These are phyloP conservation scores for Drosophila engyochracea DNA, from an alignment of 2,888 invertebrate species.

Conservation along the genomic window DNA sequence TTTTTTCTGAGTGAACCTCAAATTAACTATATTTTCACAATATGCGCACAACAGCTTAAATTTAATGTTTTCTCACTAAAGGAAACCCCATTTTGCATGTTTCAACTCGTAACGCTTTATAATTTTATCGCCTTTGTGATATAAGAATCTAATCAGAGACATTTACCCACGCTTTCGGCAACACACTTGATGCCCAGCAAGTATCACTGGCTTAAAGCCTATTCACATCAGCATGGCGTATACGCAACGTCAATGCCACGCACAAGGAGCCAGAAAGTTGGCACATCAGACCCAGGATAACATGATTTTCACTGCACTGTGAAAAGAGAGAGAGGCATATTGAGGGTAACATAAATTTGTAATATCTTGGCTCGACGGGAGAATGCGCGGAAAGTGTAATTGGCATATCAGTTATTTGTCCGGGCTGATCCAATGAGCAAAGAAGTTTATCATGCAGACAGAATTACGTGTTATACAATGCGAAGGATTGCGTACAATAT, in stretches of 20 bases:
- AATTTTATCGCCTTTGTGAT: neutral
- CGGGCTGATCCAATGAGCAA: neutral
- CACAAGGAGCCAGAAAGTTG: neutral
- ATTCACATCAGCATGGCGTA: conserved; percentile 29
- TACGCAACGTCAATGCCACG: conserved; percentile 36
- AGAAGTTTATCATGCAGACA: conserved; percentile 1
- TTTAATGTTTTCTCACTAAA: neutral
- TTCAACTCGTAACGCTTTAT: neutral
- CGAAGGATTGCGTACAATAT: conserved; percentile 30
- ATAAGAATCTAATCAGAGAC: conserved; percentile 6
- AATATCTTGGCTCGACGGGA: conserved; percentile 35
- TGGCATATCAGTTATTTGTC: conserved; percentile 48
- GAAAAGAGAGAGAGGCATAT: neutral
- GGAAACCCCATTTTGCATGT: neutral
- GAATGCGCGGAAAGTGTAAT: conserved; percentile 38
- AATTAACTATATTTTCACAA: neutral
- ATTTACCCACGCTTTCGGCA: neutral
- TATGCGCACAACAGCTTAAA: neutral
- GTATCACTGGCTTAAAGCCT: conserved; percentile 19
- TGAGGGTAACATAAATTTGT: neutral
- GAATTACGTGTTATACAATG: conserved; percentile 30
- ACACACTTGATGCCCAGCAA: conserved; percentile 2
- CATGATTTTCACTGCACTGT: conserved; percentile 28
- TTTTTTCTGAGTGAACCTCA: neutral
- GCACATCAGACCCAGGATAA: conserved; percentile 14